phyloP scores from a whole-genome alignment of 1,140 invertebrate genomes.

The Pectinophora gossypiella region DNA sequence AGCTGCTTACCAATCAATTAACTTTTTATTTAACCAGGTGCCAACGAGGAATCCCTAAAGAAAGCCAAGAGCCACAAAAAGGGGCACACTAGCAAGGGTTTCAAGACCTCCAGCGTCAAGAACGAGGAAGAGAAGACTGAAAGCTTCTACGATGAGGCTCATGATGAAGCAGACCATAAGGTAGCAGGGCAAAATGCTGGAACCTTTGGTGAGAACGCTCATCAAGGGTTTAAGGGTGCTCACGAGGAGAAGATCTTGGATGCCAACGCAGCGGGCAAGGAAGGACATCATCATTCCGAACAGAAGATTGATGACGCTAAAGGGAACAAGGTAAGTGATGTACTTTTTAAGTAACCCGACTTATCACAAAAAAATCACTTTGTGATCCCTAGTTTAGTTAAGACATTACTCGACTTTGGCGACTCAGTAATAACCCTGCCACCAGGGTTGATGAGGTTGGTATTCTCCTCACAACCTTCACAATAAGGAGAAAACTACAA shows the following conservation, averaged over 20 bases:
- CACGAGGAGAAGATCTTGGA: conserved; percentile 75
- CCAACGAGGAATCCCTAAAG: conserved; percentile 73
- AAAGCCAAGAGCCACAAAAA: conserved; percentile 78
- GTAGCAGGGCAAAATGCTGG: conserved; percentile 73
- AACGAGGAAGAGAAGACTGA: conserved; percentile 81
- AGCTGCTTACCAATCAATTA: too few species aligned
- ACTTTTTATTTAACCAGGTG: too few species aligned
- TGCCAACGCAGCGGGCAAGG: conserved; percentile 72
- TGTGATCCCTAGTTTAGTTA: too few species aligned
- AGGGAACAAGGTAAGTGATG: conserved; percentile 66
- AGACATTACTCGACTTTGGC: too few species aligned
- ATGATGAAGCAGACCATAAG: conserved; percentile 77
- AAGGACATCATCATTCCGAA: conserved; percentile 73
- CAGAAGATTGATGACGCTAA: conserved; percentile 74
- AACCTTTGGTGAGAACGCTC: conserved; percentile 73
- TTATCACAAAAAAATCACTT: too few species aligned
- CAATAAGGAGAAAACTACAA: too few species aligned
- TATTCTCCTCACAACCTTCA: too few species aligned
- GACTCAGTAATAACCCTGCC: too few species aligned
- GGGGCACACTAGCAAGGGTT: conserved; percentile 79
- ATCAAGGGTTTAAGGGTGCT: conserved; percentile 75
- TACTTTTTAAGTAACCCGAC: too few species aligned
- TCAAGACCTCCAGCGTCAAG: conserved; percentile 80
- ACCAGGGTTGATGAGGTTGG: too few species aligned
- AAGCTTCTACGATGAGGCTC: conserved; percentile 80